These are phyloP conservation scores for Stenopsyche tienmushanensis DNA, from an alignment of 1,140 invertebrate genomes.

Conservation along the genomic window DNA sequence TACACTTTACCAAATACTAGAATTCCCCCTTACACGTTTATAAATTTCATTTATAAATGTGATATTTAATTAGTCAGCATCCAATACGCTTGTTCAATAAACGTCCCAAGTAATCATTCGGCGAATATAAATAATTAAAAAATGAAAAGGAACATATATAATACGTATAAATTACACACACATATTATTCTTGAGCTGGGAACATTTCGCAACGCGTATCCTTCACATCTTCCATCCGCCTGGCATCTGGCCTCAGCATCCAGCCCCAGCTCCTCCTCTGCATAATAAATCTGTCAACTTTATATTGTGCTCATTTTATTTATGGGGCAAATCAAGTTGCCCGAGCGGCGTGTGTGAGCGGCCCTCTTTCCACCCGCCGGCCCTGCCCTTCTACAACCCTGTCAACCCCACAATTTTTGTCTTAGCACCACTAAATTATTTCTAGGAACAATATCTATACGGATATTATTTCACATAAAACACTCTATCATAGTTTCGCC, in stretches of 20 bases:
- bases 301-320: conserved; percentile 43
- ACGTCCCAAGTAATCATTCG: too few relatives aligned
- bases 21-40: too few relatives aligned
- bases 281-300: conserved; percentile 43
- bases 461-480: too few relatives aligned
- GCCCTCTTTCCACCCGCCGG: background rate
- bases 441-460: too few relatives aligned
- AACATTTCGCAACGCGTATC: conserved; percentile 36
- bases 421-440: conserved; percentile 40
- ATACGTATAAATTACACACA: too few relatives aligned
- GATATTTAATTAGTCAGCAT: too few relatives aligned
- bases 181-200: background rate
- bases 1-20: too few relatives aligned
- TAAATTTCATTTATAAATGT: too few relatives aligned
- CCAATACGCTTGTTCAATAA: too few relatives aligned
- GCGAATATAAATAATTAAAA: too few relatives aligned
- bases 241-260: conserved; percentile 33
- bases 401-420: conserved; percentile 38
- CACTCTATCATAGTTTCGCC: too few relatives aligned
- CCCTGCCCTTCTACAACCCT: conserved; percentile 13
- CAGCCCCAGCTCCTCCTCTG: conserved; percentile 35
- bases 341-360: conserved; percentile 38
- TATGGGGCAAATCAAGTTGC: conserved; percentile 42
- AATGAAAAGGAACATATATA: too few relatives aligned
- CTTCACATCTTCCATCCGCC: conserved; percentile 34